A percentile compares a stretch with the other conserved stretches of the same genome.
Evolutionary conservation across 2,113 vertebrate genomes (phyloP).

Genomic region (Malurus alboscapulatus): DNA sequence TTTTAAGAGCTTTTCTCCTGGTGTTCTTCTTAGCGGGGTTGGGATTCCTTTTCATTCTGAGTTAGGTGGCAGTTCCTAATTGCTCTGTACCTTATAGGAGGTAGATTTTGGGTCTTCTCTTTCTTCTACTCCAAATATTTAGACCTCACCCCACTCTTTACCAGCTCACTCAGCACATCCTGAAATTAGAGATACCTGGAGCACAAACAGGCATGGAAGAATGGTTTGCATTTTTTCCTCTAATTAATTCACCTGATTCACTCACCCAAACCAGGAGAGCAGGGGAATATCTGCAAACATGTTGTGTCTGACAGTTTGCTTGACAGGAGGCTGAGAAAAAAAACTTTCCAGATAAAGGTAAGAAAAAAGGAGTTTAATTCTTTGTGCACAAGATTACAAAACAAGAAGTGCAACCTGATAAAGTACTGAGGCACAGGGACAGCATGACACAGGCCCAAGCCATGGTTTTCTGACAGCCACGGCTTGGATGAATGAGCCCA

Average conservation of each 20-base stretch:
- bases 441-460: background rate
- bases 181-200: background rate
- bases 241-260: background rate
- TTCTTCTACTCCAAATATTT: background rate
- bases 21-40: background rate
- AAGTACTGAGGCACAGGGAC: background rate
- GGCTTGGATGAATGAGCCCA: background rate
- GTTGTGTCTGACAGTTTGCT: background rate
- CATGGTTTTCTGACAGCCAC: background rate
- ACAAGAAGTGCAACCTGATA: background rate
- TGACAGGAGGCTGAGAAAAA: background rate
- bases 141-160: background rate
- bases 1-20: background rate
- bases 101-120: background rate
- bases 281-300: background rate
- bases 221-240: background rate
- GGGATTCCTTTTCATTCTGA: background rate
- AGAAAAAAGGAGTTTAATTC: background rate
- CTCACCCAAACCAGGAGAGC: background rate
- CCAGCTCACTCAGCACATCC: background rate
- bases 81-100: background rate
- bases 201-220: background rate
- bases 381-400: background rate
- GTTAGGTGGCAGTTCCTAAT: background rate
- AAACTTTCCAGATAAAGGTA: background rate